A percentile compares a stretch with the other conserved stretches of the same genome.
These are phyloP conservation scores for Chaetophractus vellerosus DNA, from an alignment of 2,797 vertebrate genomes.

Conservation along the genomic window DNA sequence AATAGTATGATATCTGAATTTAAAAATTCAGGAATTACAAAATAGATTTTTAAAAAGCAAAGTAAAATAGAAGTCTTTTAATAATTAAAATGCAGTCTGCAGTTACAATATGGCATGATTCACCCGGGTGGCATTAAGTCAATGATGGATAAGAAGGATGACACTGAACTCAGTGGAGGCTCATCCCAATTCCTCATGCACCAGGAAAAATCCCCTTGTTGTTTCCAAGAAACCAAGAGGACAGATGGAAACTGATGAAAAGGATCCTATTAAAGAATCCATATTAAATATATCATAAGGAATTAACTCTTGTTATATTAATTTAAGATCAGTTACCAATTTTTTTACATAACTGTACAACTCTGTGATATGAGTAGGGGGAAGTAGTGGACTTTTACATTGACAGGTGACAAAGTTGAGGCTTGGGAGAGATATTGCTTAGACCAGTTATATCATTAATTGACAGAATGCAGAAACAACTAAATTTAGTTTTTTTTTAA, in stretches of 20 bases:
- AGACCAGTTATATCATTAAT: background rate
- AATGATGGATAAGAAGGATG: background rate
- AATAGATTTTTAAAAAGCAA: slow-evolving; percentile 76
- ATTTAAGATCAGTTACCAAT: background rate
- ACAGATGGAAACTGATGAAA: background rate
- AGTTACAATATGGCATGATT: slow-evolving; percentile 19
- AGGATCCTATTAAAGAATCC: background rate
- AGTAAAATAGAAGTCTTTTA: slow-evolving; percentile 75
- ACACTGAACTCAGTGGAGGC: background rate
- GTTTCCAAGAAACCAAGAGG: background rate
- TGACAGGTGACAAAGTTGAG: background rate
- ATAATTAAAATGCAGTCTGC: slow-evolving; percentile 77
- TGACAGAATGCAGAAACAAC: background rate
- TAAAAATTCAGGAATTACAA: slow-evolving; percentile 67
- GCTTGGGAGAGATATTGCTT: background rate
- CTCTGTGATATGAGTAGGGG: background rate
- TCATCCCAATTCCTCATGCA: background rate
- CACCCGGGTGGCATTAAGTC: background rate
- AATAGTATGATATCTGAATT: slow-evolving; percentile 57
- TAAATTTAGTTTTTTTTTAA: background rate
- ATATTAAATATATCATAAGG: background rate
- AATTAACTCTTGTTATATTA: background rate
- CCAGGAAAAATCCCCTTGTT: background rate
- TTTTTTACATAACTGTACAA: background rate
- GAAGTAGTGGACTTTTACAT: background rate